A percentile compares a stretch with the other conserved stretches of the same genome.
Evolutionary conservation across 1,140 invertebrate genomes (phyloP).

Genomic region (Drosophila aff.): DNA sequence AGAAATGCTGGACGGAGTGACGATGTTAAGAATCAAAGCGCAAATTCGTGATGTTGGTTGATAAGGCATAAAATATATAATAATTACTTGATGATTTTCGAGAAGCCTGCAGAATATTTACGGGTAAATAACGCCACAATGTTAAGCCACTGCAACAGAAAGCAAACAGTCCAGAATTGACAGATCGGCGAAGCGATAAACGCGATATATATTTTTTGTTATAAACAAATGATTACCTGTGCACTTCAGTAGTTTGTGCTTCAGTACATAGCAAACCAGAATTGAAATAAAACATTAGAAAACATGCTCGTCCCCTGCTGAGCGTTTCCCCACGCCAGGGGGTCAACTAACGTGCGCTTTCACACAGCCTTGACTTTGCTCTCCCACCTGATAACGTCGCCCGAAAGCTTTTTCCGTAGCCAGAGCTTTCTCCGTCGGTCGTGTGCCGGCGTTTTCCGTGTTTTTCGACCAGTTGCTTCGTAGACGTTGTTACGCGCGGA

Average conservation of each 20-base stretch:
- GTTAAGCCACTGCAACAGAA: slow-evolving; percentile 19
- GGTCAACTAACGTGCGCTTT: not conserved
- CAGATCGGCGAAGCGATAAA: slow-evolving; percentile 11
- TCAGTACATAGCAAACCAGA: slow-evolving; percentile 58
- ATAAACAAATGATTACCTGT: slow-evolving; percentile 59
- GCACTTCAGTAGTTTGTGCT: slow-evolving; percentile 72
- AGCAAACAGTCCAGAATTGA: slow-evolving; percentile 25
- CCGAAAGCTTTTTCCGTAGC: slow-evolving; percentile 4
- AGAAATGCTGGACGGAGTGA: slow-evolving; percentile 14
- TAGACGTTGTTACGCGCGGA: slow-evolving; percentile 44
- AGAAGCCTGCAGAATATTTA: slow-evolving; percentile 56
- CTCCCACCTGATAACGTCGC: slow-evolving; percentile 14
- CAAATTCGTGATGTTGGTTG: slow-evolving; percentile 78
- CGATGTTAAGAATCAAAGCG: slow-evolving; percentile 68
- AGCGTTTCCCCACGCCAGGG: not conserved
- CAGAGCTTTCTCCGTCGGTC: slow-evolving; percentile 4
- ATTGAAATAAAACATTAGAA: slow-evolving; percentile 63
- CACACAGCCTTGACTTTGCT: slow-evolving; percentile 33
- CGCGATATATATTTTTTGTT: slow-evolving; percentile 62
- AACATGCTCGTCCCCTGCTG: not conserved
- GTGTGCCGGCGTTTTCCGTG: slow-evolving; percentile 1
- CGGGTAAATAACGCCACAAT: slow-evolving; percentile 39
- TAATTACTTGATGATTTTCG: slow-evolving; percentile 53
- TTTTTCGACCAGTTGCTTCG: slow-evolving; percentile 41
- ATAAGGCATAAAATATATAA: slow-evolving; percentile 58